Evolutionary conservation across 1,140 invertebrate genomes (phyloP).

Genomic region (Brachionus sp.): DNA sequence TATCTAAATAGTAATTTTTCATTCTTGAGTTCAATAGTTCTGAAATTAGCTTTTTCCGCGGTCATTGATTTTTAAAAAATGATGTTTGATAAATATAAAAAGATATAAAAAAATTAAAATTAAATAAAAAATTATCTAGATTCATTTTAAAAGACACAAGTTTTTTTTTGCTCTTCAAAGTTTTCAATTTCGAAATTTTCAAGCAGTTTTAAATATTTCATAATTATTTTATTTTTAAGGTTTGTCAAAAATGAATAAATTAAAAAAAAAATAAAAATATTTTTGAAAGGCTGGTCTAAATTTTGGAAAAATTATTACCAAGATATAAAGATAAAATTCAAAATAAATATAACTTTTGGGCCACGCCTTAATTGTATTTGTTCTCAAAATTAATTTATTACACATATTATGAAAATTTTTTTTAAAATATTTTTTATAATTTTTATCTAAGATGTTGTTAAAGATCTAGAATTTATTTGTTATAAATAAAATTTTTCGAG

Average conservation of each 20-base stretch:
- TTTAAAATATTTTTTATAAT: not conserved
- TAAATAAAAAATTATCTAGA: no score
- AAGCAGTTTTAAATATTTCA: no score
- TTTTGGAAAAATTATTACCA: not conserved
- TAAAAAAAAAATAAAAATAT: not conserved
- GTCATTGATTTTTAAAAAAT: no score
- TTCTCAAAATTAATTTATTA: not conserved
- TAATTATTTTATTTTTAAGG: no score
- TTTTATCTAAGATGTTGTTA: not conserved
- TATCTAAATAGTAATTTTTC: no score
- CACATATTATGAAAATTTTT: not conserved
- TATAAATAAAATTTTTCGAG: not conserved
- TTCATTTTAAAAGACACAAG: no score
- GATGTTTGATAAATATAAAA: no score
- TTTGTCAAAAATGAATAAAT: not conserved
- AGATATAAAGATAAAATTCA: not conserved
- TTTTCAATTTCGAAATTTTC: no score
- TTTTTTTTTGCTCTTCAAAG: no score
- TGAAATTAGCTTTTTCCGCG: no score
- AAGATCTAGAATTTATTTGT: not conserved
- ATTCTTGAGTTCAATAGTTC: no score
- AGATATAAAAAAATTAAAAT: no score
- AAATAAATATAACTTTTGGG: constrained; percentile 36
- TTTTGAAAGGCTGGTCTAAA: not conserved
- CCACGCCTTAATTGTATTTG: not conserved